These are phyloP conservation scores for Orchestia grillus DNA, from an alignment of 1,140 invertebrate species.

Conservation along the genomic window DNA sequence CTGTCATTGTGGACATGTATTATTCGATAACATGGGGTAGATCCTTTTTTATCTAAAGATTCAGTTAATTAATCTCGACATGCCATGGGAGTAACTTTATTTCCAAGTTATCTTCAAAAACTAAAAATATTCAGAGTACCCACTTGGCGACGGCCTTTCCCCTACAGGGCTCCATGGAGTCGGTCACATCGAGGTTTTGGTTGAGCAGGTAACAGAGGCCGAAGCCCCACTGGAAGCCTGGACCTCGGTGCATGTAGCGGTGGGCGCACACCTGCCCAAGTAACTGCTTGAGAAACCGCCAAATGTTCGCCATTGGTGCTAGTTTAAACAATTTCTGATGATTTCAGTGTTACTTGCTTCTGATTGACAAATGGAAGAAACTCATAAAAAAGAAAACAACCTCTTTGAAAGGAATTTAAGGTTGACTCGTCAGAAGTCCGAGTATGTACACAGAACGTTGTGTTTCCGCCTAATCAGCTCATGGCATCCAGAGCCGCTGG, in stretches of 20 bases:
- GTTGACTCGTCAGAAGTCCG: background rate
- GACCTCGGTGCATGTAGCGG: slow-evolving; percentile 81
- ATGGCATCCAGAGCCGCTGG: background rate
- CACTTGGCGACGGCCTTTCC: slow-evolving; percentile 81
- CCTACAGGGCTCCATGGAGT: slow-evolving; percentile 84
- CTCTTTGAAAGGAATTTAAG: background rate
- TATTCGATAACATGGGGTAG: no score
- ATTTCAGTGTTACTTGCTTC: background rate
- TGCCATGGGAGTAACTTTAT: no score
- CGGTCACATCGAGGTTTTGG: slow-evolving; percentile 80
- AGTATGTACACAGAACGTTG: background rate
- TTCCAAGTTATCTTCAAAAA: background rate
- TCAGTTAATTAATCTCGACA: no score
- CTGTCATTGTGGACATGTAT: no score
- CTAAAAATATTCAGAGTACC: slow-evolving; percentile 64
- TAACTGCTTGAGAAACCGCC: background rate
- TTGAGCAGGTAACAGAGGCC: slow-evolving; percentile 90
- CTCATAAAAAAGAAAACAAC: background rate
- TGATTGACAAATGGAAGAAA: background rate
- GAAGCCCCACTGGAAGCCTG: slow-evolving; percentile 82
- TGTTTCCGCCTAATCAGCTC: background rate
- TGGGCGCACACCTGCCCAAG: slow-evolving; percentile 88
- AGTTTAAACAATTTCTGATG: background rate
- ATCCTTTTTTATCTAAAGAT: no score
- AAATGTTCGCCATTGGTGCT: background rate